Evolutionary conservation across 2,888 invertebrate species (phyloP), one percentile per base, ranked within the genome.

Genomic region (Notodonta dromedarius): DNA sequence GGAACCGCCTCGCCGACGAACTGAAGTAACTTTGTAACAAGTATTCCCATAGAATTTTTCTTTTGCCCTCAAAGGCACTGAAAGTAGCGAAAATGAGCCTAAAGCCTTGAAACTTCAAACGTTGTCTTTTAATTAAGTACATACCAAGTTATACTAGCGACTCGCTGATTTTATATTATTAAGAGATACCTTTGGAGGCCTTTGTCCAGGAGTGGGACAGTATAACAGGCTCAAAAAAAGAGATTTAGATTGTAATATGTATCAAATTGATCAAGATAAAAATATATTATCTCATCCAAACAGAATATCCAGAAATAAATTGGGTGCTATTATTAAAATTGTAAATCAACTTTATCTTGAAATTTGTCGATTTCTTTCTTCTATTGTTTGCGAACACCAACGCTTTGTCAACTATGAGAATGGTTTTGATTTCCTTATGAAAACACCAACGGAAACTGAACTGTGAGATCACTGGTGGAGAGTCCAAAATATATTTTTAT

Each of bases 301-400:
- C n/a, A n/a, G n/a, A n/a, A n/a, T 35, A 35, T 35, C 35, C 39
- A 61, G 52, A 61, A 70, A 78, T 71, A 77, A 75, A 78, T 77
- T 75, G 61, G 67, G 63, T 60, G 65, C 73, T 73, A 80, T 84
- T 80, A 82, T 73, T 71, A 77, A 79, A 84, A 83, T 80, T 80
- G 80, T 81, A 79, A 79, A 78, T 82, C 85, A 84, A 81, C 79
- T 83, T 83, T 86, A 83, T 85, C 84, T 83, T 66, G 71, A 71
- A 70, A 78, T 84, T 82, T 76, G 79, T 77, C 80, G 78, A 84
- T 73, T 74, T 64, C 67, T 59, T 70, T 55, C 46, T 53, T 50
- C 60, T 56, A 63, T 73, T 73, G 70, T 73, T 72, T 77, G 76
- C 57, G 61, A 63, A 71, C 63, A 73, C 69, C 70, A 65, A 67